A percentile compares a stretch with the other conserved stretches of the same genome.
These are phyloP conservation scores for Leptinotarsa texana DNA, from an alignment of 1,140 invertebrate genomes.

Conservation along the genomic window DNA sequence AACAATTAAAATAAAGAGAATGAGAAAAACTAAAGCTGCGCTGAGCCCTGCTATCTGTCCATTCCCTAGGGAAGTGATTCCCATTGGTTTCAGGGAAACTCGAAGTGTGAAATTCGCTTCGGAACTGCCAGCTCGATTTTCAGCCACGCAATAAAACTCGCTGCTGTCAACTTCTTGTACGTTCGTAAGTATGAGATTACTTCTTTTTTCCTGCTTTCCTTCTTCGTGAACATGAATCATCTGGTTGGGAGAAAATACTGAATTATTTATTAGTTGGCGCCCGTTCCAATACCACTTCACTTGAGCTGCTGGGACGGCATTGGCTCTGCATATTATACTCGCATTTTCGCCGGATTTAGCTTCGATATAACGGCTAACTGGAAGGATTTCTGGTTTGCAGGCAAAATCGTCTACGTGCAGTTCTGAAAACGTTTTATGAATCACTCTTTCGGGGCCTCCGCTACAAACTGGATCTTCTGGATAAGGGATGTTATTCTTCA, in stretches of 20 bases:
- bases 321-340: constrained; percentile 78
- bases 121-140: constrained; percentile 89
- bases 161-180: constrained; percentile 85
- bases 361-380: constrained; percentile 75
- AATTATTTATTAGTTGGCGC: constrained; percentile 76
- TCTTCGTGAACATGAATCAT: constrained; percentile 79
- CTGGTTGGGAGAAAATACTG: constrained; percentile 78
- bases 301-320: constrained; percentile 77
- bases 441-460: constrained; percentile 67
- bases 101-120: constrained; percentile 89
- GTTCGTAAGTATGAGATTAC: constrained; percentile 81
- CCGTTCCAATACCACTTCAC: constrained; percentile 90
- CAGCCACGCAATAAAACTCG: constrained; percentile 88
- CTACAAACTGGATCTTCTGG: constrained; percentile 76
- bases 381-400: constrained; percentile 80
- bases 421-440: constrained; percentile 73
- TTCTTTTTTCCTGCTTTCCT: constrained; percentile 73
- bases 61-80: constrained; percentile 78
- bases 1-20: constrained; percentile 75
- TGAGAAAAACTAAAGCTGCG: constrained; percentile 77
- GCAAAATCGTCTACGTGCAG: constrained; percentile 83
- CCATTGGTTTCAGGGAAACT: constrained; percentile 74
- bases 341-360: constrained; percentile 81
- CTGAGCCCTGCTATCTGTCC: constrained; percentile 85
- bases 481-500: constrained; percentile 79